phyloP scores from a whole-genome alignment of 2,888 invertebrate species.

The Euclidia mi region DNA sequence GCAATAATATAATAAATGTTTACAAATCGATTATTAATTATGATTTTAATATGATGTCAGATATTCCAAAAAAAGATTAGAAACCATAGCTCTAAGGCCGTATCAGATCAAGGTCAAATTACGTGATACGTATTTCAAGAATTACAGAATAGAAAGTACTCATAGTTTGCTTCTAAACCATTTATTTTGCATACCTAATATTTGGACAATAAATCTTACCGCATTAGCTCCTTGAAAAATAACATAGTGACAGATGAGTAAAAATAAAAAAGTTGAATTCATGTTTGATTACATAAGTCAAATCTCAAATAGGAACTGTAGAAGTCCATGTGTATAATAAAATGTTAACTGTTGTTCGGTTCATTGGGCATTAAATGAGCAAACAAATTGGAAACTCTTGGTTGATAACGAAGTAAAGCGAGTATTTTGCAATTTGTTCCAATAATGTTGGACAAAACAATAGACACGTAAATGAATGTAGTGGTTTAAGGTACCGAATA shows the following conservation, averaged over 20 bases:
- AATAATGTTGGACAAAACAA: constrained; percentile 9
- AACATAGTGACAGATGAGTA: constrained; percentile 65
- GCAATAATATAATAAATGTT: no score
- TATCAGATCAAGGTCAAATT: no score
- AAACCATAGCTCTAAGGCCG: no score
- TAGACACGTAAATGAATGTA: not conserved
- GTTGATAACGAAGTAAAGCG: constrained; percentile 9
- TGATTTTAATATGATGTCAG: no score
- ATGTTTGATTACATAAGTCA: constrained; percentile 67
- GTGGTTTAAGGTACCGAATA: not conserved
- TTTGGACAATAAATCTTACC: constrained; percentile 65
- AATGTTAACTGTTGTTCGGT: constrained; percentile 66
- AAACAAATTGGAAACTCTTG: constrained; percentile 62
- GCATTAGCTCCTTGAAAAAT: constrained; percentile 64
- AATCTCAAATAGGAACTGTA: constrained; percentile 57
- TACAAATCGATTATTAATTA: no score
- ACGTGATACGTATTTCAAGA: not conserved
- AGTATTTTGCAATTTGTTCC: constrained; percentile 11
- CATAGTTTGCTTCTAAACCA: not conserved
- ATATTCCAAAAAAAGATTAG: no score
- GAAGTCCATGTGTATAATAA: constrained; percentile 63
- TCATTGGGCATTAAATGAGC: constrained; percentile 67
- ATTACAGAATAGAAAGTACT: not conserved
- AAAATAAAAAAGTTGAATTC: constrained; percentile 75
- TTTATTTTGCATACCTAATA: not conserved